Evolutionary conservation across 2,888 invertebrate species (phyloP).

Genomic region (Chaetogeoica ovagalla): DNA sequence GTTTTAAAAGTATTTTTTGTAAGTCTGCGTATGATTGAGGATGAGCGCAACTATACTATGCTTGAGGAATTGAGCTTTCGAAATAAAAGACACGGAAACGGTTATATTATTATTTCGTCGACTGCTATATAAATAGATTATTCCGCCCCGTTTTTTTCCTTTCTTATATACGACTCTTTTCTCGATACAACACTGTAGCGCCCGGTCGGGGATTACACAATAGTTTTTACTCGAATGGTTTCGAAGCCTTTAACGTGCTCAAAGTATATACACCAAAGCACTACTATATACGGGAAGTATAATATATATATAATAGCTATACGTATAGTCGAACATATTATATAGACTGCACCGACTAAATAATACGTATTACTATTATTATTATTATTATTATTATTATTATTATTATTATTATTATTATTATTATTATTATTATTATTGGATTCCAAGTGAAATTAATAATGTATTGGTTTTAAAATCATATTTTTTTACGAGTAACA

Average conservation of each 20-base stretch:
- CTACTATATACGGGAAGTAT: neutral
- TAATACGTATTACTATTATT: too few relatives aligned
- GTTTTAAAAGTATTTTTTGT: too few relatives aligned
- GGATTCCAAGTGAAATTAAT: too few relatives aligned
- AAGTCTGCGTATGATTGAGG: too few relatives aligned
- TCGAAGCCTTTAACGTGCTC: conserved; percentile 29
- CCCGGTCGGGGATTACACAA: neutral
- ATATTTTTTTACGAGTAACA: too few relatives aligned
- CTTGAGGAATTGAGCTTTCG: neutral
- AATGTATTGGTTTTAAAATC: too few relatives aligned
- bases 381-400: too few relatives aligned
- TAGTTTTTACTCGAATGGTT: conserved; percentile 5
- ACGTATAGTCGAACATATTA: too few relatives aligned
- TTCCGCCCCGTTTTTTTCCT: neutral
- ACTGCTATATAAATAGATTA: neutral
- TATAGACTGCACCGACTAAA: too few relatives aligned
- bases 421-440: too few relatives aligned
- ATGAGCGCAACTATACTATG: neutral
- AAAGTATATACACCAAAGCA: neutral
- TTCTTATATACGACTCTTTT: conserved; percentile 2
- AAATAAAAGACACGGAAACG: neutral
- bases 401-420: too few relatives aligned
- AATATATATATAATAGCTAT: too few relatives aligned
- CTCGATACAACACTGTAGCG: neutral
- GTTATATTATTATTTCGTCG: neutral